phyloP scores from a whole-genome alignment of 2,113 vertebrate genomes.

The Loxodonta africana region DNA sequence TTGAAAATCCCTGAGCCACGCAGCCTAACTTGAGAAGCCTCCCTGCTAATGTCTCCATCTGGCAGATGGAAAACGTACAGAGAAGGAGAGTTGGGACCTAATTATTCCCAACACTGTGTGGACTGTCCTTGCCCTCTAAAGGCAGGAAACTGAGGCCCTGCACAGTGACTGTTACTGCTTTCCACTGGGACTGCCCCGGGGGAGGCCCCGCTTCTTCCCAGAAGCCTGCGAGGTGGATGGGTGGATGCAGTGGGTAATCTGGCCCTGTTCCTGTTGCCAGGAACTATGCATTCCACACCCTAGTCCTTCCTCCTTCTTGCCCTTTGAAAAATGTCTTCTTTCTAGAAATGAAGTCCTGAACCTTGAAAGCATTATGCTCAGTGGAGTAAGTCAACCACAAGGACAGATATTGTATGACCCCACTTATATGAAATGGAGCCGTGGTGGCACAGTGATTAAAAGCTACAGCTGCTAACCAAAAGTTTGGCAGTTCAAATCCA shows the following conservation, averaged over 20 bases:
- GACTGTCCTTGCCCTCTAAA: no score
- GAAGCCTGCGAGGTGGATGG: not conserved
- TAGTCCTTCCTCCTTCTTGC: not conserved
- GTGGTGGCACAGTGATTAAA: no score
- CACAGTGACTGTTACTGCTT: not conserved
- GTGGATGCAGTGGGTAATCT: not conserved
- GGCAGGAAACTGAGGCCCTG: constrained; percentile 30
- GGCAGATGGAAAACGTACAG: not conserved
- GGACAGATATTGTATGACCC: not conserved
- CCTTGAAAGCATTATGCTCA: not conserved
- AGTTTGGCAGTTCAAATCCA: no score
- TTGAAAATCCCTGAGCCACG: not conserved
- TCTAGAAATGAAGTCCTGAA: not conserved
- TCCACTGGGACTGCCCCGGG: not conserved
- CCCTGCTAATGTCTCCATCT: not conserved
- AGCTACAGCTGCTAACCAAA: no score
- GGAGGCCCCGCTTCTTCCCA: not conserved
- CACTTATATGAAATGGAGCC: not conserved
- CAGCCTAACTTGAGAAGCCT: not conserved
- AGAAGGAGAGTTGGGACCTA: no score
- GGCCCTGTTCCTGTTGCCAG: not conserved
- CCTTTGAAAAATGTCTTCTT: not conserved
- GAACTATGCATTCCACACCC: not conserved
- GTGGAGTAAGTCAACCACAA: not conserved
- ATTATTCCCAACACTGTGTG: no score